Base-by-base conservation (phyloP, 2,888 invertebrate species). In the Hemicrepidius hirtus region DNA sequence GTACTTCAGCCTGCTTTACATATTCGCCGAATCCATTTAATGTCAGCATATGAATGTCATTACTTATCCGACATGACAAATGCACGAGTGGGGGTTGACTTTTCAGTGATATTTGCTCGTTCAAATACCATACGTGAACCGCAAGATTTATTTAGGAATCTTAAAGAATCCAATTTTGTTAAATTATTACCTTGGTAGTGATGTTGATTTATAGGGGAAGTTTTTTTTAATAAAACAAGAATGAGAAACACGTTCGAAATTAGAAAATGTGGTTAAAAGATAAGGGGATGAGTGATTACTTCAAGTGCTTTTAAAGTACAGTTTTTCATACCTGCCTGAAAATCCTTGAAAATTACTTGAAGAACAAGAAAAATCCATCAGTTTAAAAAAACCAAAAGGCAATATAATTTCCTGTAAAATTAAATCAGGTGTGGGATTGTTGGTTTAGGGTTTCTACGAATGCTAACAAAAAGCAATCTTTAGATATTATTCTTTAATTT, bases 31-130 rank as follows among this genome's bases (percentile, higher is more conserved):
- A 53, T 53, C 53, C 53, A 28, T 53, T 53, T 53, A 53, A 53
- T 53, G 53, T 53, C 53, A 32, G 53, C 53, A 53, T 53, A 53
- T 53, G 53, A 53, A 53, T 53, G 28, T 13, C 28, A 53, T 53
- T 53, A 53, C 53, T 53, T 53, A 53, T 32, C 13, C 53, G 12
- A 12, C 6, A 53, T 53, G 53, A 53, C 53, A 53, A 53, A 53
- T 53, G 53, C n/a, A 3, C 49, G 12, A 32, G 32, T 24, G 53
- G 5, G 53, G 53, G 13, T 53, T 32, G 53, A 53, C 53, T 53
- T 53, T 13, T 32, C 5, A 46, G 10, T 49, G 20, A 50, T 53
- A 53, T 32, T 53, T 53, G 53, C 28, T 0, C 28, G 18, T 44
- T 44, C 18, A 44, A 1, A 44, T 44, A 10, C 18, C 44, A 44